Conservation (phyloP, 2,888 invertebrate species). For the Resseliella maxima region DNA sequence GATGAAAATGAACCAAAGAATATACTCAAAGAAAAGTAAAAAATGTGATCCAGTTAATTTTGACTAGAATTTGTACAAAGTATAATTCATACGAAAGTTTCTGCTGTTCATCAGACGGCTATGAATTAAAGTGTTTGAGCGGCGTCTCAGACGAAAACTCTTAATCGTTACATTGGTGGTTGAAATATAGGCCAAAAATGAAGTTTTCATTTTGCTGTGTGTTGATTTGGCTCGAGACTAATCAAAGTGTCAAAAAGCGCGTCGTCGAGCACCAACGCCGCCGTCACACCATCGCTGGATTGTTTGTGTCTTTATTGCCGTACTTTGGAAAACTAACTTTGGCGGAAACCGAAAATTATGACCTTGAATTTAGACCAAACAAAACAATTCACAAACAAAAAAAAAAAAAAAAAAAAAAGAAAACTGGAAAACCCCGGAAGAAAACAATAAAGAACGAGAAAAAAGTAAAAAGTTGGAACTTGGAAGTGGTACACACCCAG, state of each 20-base stretch:
- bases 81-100: slow-evolving; percentile 13
- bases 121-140: background rate
- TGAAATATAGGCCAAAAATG: slow-evolving; percentile 26
- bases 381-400: slow-evolving; percentile 37
- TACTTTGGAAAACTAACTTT: slow-evolving; percentile 54
- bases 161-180: background rate
- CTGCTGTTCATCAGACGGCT: background rate
- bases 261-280: background rate
- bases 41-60: background rate
- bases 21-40: background rate
- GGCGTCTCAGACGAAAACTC: background rate
- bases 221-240: background rate
- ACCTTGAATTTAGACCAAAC: slow-evolving; percentile 55
- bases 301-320: slow-evolving; percentile 53
- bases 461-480: slow-evolving; percentile 54
- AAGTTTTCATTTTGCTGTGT: background rate
- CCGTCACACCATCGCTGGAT: slow-evolving; percentile 4
- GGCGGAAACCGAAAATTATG: slow-evolving; percentile 19
- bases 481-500: slow-evolving; percentile 30
- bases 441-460: slow-evolving; percentile 54
- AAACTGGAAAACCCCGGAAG: slow-evolving; percentile 29
- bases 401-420: background rate
- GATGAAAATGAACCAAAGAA: background rate
- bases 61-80: background rate
- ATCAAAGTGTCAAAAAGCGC: slow-evolving; percentile 39